Conservation (phyloP, 2,113 vertebrate species). For the Ploceus nigricollis region DNA sequence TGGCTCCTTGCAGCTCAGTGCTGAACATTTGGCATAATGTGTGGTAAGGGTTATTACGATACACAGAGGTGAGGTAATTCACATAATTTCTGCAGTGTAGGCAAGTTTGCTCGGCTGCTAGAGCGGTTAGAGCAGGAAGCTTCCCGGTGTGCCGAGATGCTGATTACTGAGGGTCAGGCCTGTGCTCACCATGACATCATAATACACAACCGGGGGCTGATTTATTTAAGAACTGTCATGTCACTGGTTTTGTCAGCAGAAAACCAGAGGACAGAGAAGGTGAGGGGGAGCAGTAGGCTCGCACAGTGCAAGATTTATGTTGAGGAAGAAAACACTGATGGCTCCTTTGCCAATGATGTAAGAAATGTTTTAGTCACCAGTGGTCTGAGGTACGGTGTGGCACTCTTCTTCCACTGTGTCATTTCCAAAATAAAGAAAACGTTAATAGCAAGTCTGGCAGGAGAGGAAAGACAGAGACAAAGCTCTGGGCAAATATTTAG, state of each 20-base stretch:
- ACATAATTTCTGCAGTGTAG: constrained; percentile 60
- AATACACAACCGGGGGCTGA: constrained; percentile 2
- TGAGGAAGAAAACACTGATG: background rate
- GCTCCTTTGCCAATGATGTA: background rate
- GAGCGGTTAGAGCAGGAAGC: constrained; percentile 48
- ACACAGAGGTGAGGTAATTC: constrained; percentile 73
- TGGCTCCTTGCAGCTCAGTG: constrained; percentile 29
- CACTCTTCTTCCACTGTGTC: rapidly evolving
- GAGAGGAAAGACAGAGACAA: background rate
- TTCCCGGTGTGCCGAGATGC: constrained; percentile 39
- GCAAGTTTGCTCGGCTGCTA: constrained; percentile 52
- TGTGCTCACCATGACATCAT: constrained; percentile 59
- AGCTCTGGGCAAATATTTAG: background rate
- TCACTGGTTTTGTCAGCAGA: constrained; percentile 31
- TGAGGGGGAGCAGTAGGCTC: background rate
- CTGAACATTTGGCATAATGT: constrained; percentile 66
- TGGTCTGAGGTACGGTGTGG: background rate
- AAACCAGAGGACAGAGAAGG: background rate
- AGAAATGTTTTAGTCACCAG: background rate
- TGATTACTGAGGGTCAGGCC: constrained; percentile 61
- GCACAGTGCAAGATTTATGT: rapidly evolving
- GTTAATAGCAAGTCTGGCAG: background rate
- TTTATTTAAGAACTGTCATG: constrained; percentile 53
- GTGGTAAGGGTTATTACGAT: constrained; percentile 63
- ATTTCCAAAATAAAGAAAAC: background rate